These are phyloP conservation scores for Leguminivora glycinivorella DNA, from an alignment of 1,140 invertebrate species.

Conservation along the genomic window DNA sequence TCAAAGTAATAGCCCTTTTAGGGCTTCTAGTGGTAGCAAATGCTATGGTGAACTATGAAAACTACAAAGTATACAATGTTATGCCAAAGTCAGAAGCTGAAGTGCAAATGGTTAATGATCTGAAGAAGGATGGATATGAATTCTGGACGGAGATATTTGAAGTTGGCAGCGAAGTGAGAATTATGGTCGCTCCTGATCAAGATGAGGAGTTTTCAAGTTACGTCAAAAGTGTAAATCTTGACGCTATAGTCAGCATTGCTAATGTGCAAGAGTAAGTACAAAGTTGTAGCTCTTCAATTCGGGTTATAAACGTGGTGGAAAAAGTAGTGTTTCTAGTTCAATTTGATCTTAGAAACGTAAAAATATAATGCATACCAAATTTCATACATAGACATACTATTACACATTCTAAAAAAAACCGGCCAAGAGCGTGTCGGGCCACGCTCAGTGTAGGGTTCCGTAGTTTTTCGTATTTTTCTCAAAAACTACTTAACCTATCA, in stretches of 20 bases:
- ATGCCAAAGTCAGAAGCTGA: conserved; percentile 55
- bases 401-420: too few species aligned
- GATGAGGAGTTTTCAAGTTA: conserved; percentile 46
- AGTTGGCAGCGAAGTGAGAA: conserved; percentile 45
- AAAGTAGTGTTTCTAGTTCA: too few species aligned
- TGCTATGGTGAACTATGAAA: conserved; percentile 61
- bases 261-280: conserved; percentile 70
- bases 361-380: too few species aligned
- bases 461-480: too few species aligned
- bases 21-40: conserved; percentile 49
- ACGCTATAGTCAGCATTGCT: conserved; percentile 42
- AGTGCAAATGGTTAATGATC: conserved; percentile 49
- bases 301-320: too few species aligned
- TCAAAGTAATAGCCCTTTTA: conserved; percentile 28
- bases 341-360: too few species aligned
- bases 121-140: conserved; percentile 50
- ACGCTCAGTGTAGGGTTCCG: too few species aligned
- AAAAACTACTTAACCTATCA: too few species aligned
- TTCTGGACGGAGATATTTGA: conserved; percentile 53
- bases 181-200: conserved; percentile 53
- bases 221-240: conserved; percentile 40
- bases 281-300: too few species aligned
- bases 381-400: too few species aligned
- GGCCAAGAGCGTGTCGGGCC: too few species aligned
- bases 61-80: conserved; percentile 78